A percentile compares a stretch with the other conserved stretches of the same genome.
phyloP scores from a whole-genome alignment of 2,888 invertebrate genomes.

The Polietes domitor region DNA sequence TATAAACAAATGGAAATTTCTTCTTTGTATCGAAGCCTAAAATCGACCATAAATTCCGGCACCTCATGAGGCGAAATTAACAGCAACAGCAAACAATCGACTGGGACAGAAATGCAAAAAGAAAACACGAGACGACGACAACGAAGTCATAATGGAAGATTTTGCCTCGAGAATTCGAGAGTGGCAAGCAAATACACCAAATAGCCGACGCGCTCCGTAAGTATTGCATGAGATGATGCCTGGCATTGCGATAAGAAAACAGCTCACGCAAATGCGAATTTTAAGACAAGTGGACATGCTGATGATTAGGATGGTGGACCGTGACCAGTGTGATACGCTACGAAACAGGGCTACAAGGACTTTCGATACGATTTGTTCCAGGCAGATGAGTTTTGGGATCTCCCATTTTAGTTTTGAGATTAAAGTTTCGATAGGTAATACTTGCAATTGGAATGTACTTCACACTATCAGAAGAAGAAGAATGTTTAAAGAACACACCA shows the following conservation, averaged over 20 bases:
- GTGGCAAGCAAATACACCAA: background rate
- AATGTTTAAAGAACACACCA: no score
- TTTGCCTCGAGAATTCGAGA: conserved; percentile 19
- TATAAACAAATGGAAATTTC: conserved; percentile 30
- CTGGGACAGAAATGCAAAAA: background rate
- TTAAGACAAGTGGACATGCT: background rate
- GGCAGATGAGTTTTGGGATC: no score
- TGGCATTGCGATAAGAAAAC: background rate
- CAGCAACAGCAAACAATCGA: background rate
- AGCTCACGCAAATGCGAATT: background rate
- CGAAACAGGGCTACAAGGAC: no score
- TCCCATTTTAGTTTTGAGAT: no score
- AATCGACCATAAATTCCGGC: conserved; percentile 46
- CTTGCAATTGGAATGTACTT: no score
- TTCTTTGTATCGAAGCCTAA: conserved; percentile 34
- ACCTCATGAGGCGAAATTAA: conserved; percentile 27
- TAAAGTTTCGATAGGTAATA: no score
- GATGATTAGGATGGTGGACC: background rate
- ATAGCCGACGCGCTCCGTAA: background rate
- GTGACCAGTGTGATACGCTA: background rate
- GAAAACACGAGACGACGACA: background rate
- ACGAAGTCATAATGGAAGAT: conserved; percentile 47
- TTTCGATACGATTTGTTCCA: no score
- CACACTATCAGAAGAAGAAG: no score
- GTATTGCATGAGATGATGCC: background rate